Base-by-base conservation (phyloP, 2,797 vertebrate species). In the Diplodus sargus region DNA sequence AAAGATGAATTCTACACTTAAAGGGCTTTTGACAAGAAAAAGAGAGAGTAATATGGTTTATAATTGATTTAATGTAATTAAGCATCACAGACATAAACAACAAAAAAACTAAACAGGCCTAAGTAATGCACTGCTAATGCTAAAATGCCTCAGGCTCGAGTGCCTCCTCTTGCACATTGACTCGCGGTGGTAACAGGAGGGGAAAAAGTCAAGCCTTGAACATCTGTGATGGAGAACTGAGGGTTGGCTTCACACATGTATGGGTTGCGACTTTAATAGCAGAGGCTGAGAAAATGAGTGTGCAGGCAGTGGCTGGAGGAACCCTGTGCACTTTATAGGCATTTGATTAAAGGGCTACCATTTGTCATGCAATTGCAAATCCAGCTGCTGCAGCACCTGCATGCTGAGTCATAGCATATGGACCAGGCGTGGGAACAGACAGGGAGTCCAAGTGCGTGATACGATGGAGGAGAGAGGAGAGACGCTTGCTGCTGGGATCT, bases 31-130 rank as follows among this genome's bases (percentile, higher is more conserved):
- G 77, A 81, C 82, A 87, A 74, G 57, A 87, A 85, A 89, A 89
- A 79, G 78, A 86, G 78, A 65, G 72, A 79, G 79, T 76, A 81
- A 92, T 80, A 85, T 71, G 70, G 74, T 86, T 89, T 85, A 87
- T 90, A 93, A 92, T 93, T 93, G 86, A 94, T 89, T 70, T 73
- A 57, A 64, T 73, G 53, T 86, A 81, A 86, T 94, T 92, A 93
- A 70, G 83, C 87, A 88, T 90, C 85, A 90, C 86, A 93, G 90
- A 94, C 76, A 85, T 73, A 89, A 85, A 78, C 49, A 39, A 93
- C 76, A 85, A 74, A 89, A 85, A 80, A 51, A 8, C 6, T 34
- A 39, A 39, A 71, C 82, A 68, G 89, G 83, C 20, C 52, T 79
- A 69, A 43, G 82, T 82, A 64, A 80, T 51, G 77, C 75, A 77